Base-by-base conservation (phyloP, 1,140 invertebrate species). In the Bombus fervidus region DNA sequence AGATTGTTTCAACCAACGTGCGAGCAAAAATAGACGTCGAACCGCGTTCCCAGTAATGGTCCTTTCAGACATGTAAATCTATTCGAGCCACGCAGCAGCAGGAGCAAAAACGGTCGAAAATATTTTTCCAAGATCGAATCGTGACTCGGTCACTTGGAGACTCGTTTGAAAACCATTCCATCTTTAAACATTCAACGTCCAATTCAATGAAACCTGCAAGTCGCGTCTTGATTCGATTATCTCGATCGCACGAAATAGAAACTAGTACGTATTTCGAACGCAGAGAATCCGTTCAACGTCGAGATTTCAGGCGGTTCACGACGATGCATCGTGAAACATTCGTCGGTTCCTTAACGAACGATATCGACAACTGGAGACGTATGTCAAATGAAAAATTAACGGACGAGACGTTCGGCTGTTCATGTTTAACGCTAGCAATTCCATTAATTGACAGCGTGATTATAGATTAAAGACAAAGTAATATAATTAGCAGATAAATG, bases 31-130 rank as follows among this genome's bases (percentile, higher is more conserved):
- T 81, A 79, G 77, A 88, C 62, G 59, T 74, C 59, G 39, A 73
- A 57, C 39, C 22, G 59, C 62, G 68, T 81, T 86, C 71, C 39
- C 53, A 59, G 53, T 88, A 90, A 90, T 86, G 39, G 83, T 86
- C 83, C 73, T 86, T 90, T 90, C 89, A 90, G 86, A 90, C 89
- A 91, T 91, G 89, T 88, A 90, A 88, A 91, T 91, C 89, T 91
- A 90, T 90, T 88, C 86, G 78, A 31, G n/a, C 72, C 68, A 71
- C 74, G 74, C 71, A 82, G 76, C 69, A 74, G 62, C 41, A 53
- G 43, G 31, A 18, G 6, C 15, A 31, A 73, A 31, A 41, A 69
- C 43, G 43, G 59, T 57, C 66, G 34, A 83, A 72, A 89, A 89
- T 81, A 83, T 78, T 43, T 71, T 72, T 69, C 43, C 43, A 9